A percentile compares a stretch with the other conserved stretches of the same genome.
These are phyloP conservation scores for rabbit (Oryctolagus cuniculus) DNA, from an alignment of 2,113 vertebrate genomes.

Conservation along the genomic window DNA sequence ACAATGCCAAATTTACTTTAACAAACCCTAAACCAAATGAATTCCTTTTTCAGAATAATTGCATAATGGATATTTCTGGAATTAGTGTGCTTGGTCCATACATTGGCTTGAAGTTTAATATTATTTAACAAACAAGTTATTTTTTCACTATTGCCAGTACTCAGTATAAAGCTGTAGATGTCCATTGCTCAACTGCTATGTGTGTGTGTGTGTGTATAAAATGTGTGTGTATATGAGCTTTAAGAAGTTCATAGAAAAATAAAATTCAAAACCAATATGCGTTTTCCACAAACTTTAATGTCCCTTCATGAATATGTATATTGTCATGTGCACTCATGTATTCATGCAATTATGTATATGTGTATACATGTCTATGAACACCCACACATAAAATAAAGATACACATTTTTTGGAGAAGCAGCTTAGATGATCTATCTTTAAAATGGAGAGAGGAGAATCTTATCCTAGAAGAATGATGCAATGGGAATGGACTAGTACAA, in stretches of 20 bases:
- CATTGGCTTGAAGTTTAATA: neutral
- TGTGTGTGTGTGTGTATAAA: too few species aligned
- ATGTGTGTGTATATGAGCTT: too few species aligned
- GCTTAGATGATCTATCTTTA: neutral
- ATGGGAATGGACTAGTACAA: neutral
- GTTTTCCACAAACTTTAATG: too few species aligned
- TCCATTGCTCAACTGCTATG: neutral
- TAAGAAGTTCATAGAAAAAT: too few species aligned
- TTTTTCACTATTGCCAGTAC: neutral
- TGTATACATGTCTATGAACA: too few species aligned
- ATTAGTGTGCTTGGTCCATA: neutral
- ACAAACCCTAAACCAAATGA: neutral
- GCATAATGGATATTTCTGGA: neutral
- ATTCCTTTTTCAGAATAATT: neutral
- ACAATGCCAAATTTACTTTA: neutral
- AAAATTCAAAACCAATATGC: too few species aligned
- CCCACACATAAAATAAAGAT: neutral
- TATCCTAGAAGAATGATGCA: neutral
- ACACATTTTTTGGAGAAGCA: neutral
- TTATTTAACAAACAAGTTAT: neutral
- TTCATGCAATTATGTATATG: neutral
- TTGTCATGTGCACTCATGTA: neutral
- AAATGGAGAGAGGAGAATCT: neutral
- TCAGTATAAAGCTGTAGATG: neutral
- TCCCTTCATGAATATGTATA: too few species aligned